phyloP scores from a whole-genome alignment of 2,113 vertebrate genomes.

The Perca fluviatilis region DNA sequence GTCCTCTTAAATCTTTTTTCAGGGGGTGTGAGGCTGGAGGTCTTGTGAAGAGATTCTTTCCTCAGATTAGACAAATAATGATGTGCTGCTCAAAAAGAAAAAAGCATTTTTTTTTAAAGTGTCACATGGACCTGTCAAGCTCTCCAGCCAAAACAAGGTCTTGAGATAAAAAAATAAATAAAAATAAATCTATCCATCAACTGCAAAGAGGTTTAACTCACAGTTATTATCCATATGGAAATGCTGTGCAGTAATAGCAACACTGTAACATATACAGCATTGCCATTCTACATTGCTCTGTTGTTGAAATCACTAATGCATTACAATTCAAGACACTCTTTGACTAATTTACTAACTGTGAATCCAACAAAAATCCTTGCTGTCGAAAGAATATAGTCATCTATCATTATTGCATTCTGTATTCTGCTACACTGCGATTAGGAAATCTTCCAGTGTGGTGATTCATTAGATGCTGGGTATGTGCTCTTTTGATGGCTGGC shows the following conservation, averaged over 20 bases:
- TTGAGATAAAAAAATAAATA: not conserved
- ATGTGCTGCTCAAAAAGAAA: slow-evolving; percentile 17
- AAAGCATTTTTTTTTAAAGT: slow-evolving; percentile 25
- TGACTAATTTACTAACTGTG: slow-evolving; percentile 19
- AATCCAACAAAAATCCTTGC: slow-evolving; percentile 35
- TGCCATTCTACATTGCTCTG: not conserved
- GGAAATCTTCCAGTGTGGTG: slow-evolving; percentile 50
- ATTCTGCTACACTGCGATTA: slow-evolving; percentile 52
- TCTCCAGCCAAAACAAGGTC: slow-evolving; percentile 35
- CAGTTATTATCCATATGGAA: not conserved
- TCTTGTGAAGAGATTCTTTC: slow-evolving; percentile 38
- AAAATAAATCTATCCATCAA: not conserved
- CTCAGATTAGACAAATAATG: slow-evolving; percentile 47
- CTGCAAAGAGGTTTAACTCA: not conserved
- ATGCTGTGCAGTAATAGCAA: not conserved
- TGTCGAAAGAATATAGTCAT: slow-evolving; percentile 31
- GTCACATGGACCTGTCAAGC: slow-evolving; percentile 54
- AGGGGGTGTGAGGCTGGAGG: not conserved
- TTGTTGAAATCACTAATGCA: not conserved
- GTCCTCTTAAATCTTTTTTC: slow-evolving; percentile 16
- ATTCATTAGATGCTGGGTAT: slow-evolving; percentile 57
- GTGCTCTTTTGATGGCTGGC: slow-evolving; percentile 50
- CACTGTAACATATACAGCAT: not conserved
- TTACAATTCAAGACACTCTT: slow-evolving; percentile 9
- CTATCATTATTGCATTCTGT: slow-evolving; percentile 47